Evolutionary conservation across 1,140 invertebrate species (phyloP), one percentile per base, ranked within the genome.

Genomic region (Aphis craccivora): DNA sequence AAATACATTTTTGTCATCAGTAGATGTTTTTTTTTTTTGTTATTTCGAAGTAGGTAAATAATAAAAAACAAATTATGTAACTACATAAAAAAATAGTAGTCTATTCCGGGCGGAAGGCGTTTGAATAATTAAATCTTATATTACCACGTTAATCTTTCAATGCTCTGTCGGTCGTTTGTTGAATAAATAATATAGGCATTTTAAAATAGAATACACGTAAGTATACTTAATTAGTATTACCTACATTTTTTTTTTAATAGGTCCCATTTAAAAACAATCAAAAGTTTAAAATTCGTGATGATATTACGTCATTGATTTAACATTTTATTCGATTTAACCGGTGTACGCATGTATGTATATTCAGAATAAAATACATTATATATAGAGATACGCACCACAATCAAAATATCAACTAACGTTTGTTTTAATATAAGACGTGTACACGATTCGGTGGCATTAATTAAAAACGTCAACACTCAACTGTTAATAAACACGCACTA

Each of bases 41-140:
- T n/a, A 30, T 67, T 30, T 67, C 60, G 60, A 67, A 14, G 4
- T n/a, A n/a, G n/a, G n/a, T 30, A 67, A 67, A 67, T 30, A 60
- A 67, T 30, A 30, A 30, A 45, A 67, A 67, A 67, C 60, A 67
- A 67, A 67, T 67, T n/a, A n/a, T 67, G 60, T 30, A 67, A 30
- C 60, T 30, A 4, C 30, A 14, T 67, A 67, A 67, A 60, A 51
- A 67, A 67, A 67, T n/a, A 67, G 30, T 30, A 67, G 60, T 30
- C 30, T 76, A 67, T 76, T 76, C 60, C 60, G 60, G 60, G 60
- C 60, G 60, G 60, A 76, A 76, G 60, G n/a, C 60, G 60, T 76
- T 76, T 76, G 60, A 76, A 76, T 76, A 76, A 76, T 76, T n/a
- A 76, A 76, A 76, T 76, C n/a, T n/a, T 76, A 18, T 76, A 76